Conservation (phyloP, 1,140 invertebrate genomes). For the Drosophila pachea region DNA sequence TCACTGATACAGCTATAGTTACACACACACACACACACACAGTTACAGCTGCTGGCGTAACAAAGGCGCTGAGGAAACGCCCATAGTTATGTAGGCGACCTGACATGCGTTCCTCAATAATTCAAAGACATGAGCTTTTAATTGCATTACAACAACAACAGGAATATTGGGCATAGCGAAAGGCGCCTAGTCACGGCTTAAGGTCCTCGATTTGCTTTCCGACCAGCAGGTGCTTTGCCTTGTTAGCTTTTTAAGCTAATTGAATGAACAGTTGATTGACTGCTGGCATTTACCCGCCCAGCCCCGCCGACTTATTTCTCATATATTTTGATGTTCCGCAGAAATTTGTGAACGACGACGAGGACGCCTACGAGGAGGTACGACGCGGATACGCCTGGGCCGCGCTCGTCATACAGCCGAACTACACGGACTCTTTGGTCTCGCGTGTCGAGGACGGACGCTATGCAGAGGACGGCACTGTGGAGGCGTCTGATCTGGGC, state of each 20-base stretch:
- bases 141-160: conserved; percentile 50
- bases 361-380: conserved; percentile 85
- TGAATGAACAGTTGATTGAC: conserved; percentile 62
- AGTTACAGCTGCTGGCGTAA: conserved; percentile 24
- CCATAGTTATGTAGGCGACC: conserved; percentile 17
- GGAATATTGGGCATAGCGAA: conserved; percentile 19
- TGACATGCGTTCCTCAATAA: conserved; percentile 65
- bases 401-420: conserved; percentile 88
- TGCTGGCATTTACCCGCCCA: conserved; percentile 20
- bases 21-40: not conserved
- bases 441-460: conserved; percentile 85
- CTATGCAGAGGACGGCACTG: conserved; percentile 84
- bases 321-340: conserved; percentile 35
- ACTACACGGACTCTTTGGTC: conserved; percentile 89
- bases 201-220: no score
- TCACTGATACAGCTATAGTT: conserved; percentile 17
- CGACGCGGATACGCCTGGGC: conserved; percentile 88
- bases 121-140: conserved; percentile 59
- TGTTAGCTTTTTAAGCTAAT: conserved; percentile 61
- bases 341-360: conserved; percentile 80
- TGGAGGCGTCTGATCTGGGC: conserved; percentile 86
- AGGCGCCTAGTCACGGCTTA: conserved; percentile 19
- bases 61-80: conserved; percentile 48
- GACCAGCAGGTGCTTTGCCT: conserved; percentile 35
- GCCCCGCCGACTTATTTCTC: not conserved